Conservation (phyloP, 30 jellyfish, hydroid and myxozoan genomes). For the Aurelia sp. region DNA sequence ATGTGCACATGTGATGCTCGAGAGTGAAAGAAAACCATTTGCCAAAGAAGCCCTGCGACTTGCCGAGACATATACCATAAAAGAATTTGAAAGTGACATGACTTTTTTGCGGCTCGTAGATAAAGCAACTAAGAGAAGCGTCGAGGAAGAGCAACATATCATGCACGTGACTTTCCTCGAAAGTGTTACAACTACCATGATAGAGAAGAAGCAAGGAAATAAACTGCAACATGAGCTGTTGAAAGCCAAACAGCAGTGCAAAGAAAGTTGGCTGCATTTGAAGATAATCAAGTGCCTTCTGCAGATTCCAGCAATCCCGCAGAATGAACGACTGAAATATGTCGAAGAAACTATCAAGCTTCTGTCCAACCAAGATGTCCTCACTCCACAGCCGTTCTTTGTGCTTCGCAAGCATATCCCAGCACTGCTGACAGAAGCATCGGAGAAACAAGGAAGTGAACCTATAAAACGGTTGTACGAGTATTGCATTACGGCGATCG, state of each 20-base stretch:
- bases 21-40: constrained; percentile 21
- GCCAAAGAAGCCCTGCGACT: constrained; percentile 7
- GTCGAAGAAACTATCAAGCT: too few relatives aligned
- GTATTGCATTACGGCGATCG: too few relatives aligned
- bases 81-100: neutral
- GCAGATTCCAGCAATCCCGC: neutral
- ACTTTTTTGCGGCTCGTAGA: neutral
- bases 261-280: neutral
- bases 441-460: too few relatives aligned
- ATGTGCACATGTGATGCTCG: constrained; percentile 9
- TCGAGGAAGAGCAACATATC: constrained; percentile 3
- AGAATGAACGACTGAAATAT: too few relatives aligned
- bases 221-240: neutral
- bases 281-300: constrained; percentile 3
- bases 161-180: constrained; percentile 23
- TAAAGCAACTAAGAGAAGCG: neutral
- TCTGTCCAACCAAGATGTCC: too few relatives aligned
- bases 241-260: constrained; percentile 1
- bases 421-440: too few relatives aligned
- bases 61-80: neutral
- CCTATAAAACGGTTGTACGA: too few relatives aligned
- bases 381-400: too few relatives aligned
- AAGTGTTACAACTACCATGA: neutral
- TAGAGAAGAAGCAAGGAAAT: neutral
- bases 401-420: too few relatives aligned